Base-by-base conservation (phyloP, 92 coral and sea anemone genomes). In the Hydrozoanthus gracilis region DNA sequence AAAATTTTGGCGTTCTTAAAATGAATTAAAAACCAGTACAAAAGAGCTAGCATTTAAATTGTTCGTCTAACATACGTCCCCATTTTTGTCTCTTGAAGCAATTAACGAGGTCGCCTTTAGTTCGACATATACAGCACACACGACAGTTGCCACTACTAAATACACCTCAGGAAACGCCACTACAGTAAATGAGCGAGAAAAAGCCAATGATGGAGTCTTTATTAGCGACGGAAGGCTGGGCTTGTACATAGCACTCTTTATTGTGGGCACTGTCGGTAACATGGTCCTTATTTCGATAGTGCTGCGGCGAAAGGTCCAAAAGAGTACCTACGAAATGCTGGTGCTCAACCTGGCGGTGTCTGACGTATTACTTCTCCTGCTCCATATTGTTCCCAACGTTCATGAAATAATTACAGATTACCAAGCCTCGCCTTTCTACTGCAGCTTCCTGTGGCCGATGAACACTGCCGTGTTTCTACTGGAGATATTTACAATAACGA, bases 361-460 rank as follows among this genome's bases (percentile, higher is more conserved):
- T 7, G 85, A 80, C 15, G 74, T 65, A 2, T 61, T 80, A 12
- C 85, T 80, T 7, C 16, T 80, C 18, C 45, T 80, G 5, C 73
- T 80, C 8, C 85, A 80, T 14, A 80, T 80, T 51, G 61, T 65
- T 0, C 85, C 85, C 45, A 80, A 66, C 39, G 74, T 80, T 6
- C 74, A 65, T 6, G 60, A 27, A 2, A 80, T 80, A 48, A 16
- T 79, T 35, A 47, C 73, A 14, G 72, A 79, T 13, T 79, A 62
- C 18, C 58, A 79, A 65, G 61, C 45, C 58, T 45, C 85, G 15
- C 0, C 85, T 64, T 62, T 80, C 74, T 80, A 80, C 14, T 80
- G 85, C 85, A 65, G 51, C 39, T 65, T 80, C 13, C 52, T 80
- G 73, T 80, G 85, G 85, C 85, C 85, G 50, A 80, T 80, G 85